Evolutionary conservation across 2,888 invertebrate genomes (phyloP).

Genomic region (Pollenia griseotomentosa): DNA sequence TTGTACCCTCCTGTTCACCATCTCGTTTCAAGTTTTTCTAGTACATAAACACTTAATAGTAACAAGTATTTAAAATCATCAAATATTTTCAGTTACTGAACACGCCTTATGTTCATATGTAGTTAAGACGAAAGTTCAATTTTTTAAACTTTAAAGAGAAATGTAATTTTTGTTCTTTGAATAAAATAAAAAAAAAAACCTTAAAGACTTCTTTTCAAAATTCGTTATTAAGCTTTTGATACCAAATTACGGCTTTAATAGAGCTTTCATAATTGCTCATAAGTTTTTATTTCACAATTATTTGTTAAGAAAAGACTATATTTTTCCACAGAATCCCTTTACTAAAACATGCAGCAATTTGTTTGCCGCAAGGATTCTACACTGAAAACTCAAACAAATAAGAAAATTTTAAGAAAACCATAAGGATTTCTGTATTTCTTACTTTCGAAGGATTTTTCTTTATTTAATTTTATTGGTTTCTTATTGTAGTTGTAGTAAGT

Average conservation of each 20-base stretch:
- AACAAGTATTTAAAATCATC: too few relatives aligned
- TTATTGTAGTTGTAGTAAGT: constrained; percentile 2
- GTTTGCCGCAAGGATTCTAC: constrained; percentile 6
- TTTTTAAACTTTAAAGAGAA: too few relatives aligned
- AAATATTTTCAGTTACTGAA: too few relatives aligned
- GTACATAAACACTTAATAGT: too few relatives aligned
- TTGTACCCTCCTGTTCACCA: too few relatives aligned
- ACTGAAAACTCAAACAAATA: constrained; percentile 18
- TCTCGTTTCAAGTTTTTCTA: too few relatives aligned
- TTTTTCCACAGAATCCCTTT: neutral
- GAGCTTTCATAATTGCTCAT: neutral
- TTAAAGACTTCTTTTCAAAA: too few relatives aligned
- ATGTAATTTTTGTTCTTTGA: too few relatives aligned
- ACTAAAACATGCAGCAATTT: constrained; percentile 13
- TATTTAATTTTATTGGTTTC: constrained; percentile 18
- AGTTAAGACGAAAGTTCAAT: too few relatives aligned
- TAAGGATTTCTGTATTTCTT: neutral
- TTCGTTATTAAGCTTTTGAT: too few relatives aligned
- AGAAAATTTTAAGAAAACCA: neutral
- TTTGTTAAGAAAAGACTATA: neutral
- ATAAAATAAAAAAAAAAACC: too few relatives aligned
- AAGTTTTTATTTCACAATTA: neutral
- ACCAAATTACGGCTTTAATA: neutral
- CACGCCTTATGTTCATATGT: too few relatives aligned
- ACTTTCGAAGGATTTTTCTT: neutral